Base-by-base conservation (phyloP, 2,888 invertebrate genomes). In the Drosophila putrida region DNA sequence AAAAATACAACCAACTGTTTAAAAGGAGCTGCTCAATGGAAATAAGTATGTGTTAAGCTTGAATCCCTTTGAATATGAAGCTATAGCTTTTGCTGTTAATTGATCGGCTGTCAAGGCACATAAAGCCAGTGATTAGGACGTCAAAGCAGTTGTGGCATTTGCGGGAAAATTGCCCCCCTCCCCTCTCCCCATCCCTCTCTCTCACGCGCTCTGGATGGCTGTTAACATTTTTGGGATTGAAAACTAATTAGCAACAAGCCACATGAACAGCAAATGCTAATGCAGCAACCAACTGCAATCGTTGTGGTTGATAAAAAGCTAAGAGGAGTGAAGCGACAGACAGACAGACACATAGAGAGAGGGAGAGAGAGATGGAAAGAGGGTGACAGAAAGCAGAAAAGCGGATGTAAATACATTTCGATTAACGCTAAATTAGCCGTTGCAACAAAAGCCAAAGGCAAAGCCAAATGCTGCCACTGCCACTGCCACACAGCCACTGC, bases 351-450 rank as follows among this genome's bases (percentile, higher is more conserved):
- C 10, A 39, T 25, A 20, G 6, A 15, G n/a, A 36, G 33, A 20
- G 10, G 6, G 10, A 10, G 11, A 25, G 9, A 13, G 28, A 15
- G 13, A 13, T 39, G 15, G 35, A 27, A 36, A 10, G 10, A 25
- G 9, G 11, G 28, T 13, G 13, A 11, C 39, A n/a, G 35, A 27
- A 36, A 46, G 28, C 27, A n/a, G 28, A 15, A n/a, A 46, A 65
- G 46, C 69, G 50, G 67, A 67, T 67, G 71, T 67, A 62, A 79
- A 80, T 78, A 59, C 51, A 72, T 66, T 79, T 85, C 79, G 76
- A 76, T 81, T 85, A 85, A 71, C 62, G 76, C 67, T 71, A 73
- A 81, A 85, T 85, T 79, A 79, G 76, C 67, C 39, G 28, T 13
- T 67, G 67, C 64, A 63, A 60, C 61, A 73, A 73, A 60, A 54